Evolutionary conservation across 2,888 invertebrate genomes (phyloP).

Genomic region (Ichneumoninae sp.): DNA sequence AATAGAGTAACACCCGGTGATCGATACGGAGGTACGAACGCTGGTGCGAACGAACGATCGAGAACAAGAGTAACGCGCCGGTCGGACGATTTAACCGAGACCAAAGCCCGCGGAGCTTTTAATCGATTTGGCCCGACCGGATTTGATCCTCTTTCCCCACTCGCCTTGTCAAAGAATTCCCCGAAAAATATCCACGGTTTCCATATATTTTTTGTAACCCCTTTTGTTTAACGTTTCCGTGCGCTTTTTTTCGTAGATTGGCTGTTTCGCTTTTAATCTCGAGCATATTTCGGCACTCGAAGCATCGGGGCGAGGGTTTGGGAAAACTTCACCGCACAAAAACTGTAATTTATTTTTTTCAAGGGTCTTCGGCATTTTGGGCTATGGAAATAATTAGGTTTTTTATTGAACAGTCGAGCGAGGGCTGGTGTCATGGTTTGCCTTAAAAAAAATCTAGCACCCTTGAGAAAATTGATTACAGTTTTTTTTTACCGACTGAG

Average conservation of each 20-base stretch:
- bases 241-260: neutral
- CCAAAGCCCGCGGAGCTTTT: constrained; percentile 36
- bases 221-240: neutral
- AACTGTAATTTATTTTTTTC: neutral
- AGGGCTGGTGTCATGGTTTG: neutral
- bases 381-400: neutral
- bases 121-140: constrained; percentile 24
- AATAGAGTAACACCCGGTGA: constrained; percentile 52
- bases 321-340: neutral
- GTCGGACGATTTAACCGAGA: constrained; percentile 6
- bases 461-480: neutral
- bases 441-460: neutral
- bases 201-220: neutral
- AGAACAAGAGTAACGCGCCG: constrained; percentile 27
- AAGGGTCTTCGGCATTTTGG: neutral
- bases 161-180: neutral
- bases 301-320: neutral
- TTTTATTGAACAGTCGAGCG: no score
- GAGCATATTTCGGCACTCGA: neutral
- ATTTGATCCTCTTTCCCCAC: constrained; percentile 17
- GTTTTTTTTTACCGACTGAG: neutral
- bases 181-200: neutral
- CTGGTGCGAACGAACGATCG: constrained; percentile 35
- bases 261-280: neutral
- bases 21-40: constrained; percentile 24